Percentiles rank a stretch among this genome's conserved stretches.
phyloP scores from a whole-genome alignment of 2,113 vertebrate species.

The Aldabrachelys gigantea region DNA sequence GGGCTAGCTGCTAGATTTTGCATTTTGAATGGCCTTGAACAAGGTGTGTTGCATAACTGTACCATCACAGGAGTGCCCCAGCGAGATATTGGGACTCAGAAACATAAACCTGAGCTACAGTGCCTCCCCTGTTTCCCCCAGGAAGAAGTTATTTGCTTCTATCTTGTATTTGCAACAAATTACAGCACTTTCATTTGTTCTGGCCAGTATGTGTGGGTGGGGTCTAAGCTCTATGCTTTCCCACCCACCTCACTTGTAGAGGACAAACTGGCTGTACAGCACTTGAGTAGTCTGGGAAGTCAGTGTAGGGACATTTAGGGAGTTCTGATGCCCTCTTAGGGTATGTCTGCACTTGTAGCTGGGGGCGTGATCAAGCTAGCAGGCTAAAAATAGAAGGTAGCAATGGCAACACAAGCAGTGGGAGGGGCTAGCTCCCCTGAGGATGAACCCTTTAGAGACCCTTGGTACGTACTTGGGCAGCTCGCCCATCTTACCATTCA shows the following conservation, averaged over 20 bases:
- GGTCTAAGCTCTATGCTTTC: neutral
- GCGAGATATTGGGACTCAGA: neutral
- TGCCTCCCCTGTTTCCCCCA: neutral
- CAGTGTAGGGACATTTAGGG: neutral
- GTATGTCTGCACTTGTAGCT: neutral
- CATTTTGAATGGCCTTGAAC: neutral
- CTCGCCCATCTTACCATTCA: too few species aligned
- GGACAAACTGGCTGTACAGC: conserved; percentile 31
- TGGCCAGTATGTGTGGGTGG: conserved; percentile 43
- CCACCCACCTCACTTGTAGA: neutral
- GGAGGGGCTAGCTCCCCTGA: neutral
- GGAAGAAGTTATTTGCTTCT: conserved; percentile 44
- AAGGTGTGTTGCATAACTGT: neutral
- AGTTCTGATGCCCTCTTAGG: neutral
- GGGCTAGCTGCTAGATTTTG: neutral
- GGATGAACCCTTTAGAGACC: too few species aligned
- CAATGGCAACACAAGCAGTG: neutral
- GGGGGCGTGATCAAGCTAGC: neutral
- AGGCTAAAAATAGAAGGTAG: neutral
- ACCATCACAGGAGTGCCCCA: neutral
- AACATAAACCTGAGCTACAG: neutral
- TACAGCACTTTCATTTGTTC: conserved; percentile 59
- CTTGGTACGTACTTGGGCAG: too few species aligned
- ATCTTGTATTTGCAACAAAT: conserved; percentile 24
- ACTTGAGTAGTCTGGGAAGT: neutral